A percentile compares a stretch with the other conserved stretches of the same genome.
These are phyloP conservation scores for Heliconius charithonia DNA, from an alignment of 2,888 invertebrate genomes.

Conservation along the genomic window DNA sequence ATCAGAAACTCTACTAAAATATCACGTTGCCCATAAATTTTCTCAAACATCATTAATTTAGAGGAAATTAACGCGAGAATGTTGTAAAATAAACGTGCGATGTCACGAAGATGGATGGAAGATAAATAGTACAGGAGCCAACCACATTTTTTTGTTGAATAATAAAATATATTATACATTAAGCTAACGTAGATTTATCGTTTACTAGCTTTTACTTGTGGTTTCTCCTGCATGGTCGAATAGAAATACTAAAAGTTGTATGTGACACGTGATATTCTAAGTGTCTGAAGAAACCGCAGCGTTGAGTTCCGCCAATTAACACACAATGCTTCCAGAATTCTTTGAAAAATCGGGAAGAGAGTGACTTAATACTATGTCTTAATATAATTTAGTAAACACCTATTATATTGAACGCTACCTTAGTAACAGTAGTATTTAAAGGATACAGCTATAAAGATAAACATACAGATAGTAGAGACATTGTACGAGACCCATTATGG, in stretches of 20 bases:
- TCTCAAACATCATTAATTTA: constrained; percentile 16
- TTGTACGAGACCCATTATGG: no score
- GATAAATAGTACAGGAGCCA: neutral
- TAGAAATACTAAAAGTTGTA: neutral
- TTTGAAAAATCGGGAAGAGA: no score
- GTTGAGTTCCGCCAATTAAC: no score
- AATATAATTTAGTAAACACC: no score
- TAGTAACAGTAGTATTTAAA: no score
- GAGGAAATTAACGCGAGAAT: constrained; percentile 8
- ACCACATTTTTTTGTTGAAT: neutral
- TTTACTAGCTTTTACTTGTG: neutral
- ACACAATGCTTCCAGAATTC: no score
- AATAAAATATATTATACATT: neutral
- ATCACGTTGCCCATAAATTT: neutral
- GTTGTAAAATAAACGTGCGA: constrained; percentile 19
- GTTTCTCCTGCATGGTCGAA: neutral
- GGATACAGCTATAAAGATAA: no score
- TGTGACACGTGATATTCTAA: no score
- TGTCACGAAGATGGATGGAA: constrained; percentile 23
- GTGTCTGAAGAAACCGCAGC: no score
- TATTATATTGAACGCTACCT: no score
- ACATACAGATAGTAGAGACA: no score
- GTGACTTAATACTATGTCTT: no score
- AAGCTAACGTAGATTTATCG: neutral
- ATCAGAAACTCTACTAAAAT: constrained; percentile 1